Conservation (phyloP, 2,888 invertebrate genomes). For the Bimastos eiseni region DNA sequence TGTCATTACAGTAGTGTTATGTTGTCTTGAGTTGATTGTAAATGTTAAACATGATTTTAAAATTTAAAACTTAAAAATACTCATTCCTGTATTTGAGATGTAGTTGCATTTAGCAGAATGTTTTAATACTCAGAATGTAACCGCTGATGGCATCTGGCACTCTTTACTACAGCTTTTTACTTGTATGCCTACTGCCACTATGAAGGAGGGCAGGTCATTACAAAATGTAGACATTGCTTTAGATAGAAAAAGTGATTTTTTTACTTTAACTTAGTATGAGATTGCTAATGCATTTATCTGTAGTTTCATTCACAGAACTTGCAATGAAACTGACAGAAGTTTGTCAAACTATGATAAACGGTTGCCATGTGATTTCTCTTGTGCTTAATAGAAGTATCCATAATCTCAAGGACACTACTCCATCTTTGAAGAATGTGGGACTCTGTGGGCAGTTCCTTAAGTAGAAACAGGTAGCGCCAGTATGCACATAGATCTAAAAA, state of each 20-base stretch:
- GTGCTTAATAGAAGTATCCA: not conserved
- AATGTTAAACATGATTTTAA: not conserved
- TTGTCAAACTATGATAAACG: not conserved
- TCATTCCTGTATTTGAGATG: conserved; percentile 3
- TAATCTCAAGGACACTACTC: not conserved
- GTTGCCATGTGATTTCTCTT: not conserved
- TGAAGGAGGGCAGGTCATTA: not conserved
- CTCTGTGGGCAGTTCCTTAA: no score
- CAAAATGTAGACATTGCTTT: not conserved
- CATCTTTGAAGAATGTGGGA: no score
- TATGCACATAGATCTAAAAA: no score
- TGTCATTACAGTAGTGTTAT: not conserved
- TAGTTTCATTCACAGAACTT: not conserved
- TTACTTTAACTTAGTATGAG: not conserved
- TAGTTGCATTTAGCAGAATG: not conserved
- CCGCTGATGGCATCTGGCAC: no score
- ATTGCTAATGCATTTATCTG: conserved; percentile 6
- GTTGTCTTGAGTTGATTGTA: not conserved
- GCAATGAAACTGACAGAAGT: not conserved
- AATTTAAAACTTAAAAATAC: not conserved
- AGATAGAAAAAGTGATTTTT: not conserved
- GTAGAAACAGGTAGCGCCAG: no score
- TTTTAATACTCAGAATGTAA: not conserved
- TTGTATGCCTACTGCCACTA: not conserved
- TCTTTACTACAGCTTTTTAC: not conserved